Evolutionary conservation across 2,888 invertebrate species (phyloP).

Genomic region (Keiferia lycopersicella): DNA sequence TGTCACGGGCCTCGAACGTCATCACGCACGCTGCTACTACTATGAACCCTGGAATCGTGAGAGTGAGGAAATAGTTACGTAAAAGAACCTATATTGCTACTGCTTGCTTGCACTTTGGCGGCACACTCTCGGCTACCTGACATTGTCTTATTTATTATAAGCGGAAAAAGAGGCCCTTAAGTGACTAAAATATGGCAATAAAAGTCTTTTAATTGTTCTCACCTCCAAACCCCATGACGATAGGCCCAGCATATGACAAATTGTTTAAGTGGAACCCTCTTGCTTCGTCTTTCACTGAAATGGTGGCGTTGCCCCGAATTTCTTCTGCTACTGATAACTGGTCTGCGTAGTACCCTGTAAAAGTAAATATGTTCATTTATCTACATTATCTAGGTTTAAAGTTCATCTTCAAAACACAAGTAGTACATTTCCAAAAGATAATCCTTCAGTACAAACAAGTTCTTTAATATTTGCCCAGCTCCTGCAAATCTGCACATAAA

Average conservation of each 20-base stretch:
- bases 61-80: background rate
- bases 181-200: no score
- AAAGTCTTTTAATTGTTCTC: constrained; percentile 35
- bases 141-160: no score
- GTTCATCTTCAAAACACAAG: no score
- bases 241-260: constrained; percentile 97
- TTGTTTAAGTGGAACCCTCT: constrained; percentile 93
- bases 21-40: constrained; percentile 98
- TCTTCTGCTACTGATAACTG: constrained; percentile 89
- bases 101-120: no score
- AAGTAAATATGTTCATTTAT: no score
- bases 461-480: background rate
- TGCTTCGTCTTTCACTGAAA: constrained; percentile 90
- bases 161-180: no score
- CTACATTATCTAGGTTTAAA: no score
- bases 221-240: constrained; percentile 98
- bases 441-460: no score
- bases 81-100: no score
- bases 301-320: constrained; percentile 88
- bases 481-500: background rate
- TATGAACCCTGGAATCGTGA: constrained; percentile 86
- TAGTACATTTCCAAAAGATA: no score
- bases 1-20: constrained; percentile 98
- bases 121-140: no score
- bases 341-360: constrained; percentile 91